Base-by-base conservation (phyloP, 2,797 vertebrate species). In the Premnoplex brunnescens region DNA sequence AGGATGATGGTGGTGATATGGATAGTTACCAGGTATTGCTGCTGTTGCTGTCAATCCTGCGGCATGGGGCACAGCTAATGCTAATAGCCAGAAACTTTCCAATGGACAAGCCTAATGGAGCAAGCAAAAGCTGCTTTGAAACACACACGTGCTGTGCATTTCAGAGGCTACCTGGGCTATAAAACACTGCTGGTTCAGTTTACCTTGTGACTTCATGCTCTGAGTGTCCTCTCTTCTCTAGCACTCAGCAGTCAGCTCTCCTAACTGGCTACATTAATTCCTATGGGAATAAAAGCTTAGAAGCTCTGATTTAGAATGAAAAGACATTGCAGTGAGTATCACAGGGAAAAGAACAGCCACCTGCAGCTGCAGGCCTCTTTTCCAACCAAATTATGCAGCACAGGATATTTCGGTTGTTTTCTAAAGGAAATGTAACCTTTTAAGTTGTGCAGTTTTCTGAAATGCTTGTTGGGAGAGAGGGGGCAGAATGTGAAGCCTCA, bases 11-110 rank as follows among this genome's bases (percentile, higher is more conserved):
- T 98, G 98, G 98, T 98, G 99, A 99, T 99, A 99, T 99, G 99
- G 99, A 99, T 99, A 99, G 99, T 99, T 99, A 99, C 98, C 99
- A 99, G 99, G 99, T 99, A 99, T 98, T 98, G 96, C 98, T 97
- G 96, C 97, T 98, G 94, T 97, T 98, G 98, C 98, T 96, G 96
- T 97, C 97, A 89, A 96, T 97, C 91, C 98, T 98, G 96, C 97
- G 98, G 98, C 99, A 99, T 99, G 99, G 98, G 98, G 98, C 98
- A 97, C 98, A 98, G 97, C 98, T 98, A 95, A 97, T 97, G 98
- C 98, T 98, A 98, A 98, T 96, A 96, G 96, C 97, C 98, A 98
- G 97, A 97, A 97, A 97, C 97, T 97, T 95, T 96, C 86, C 93
- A 96, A 93, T 84, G 84, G 89, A 64, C 74, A 59, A 94, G 55